A percentile compares a stretch with the other conserved stretches of the same genome.
These are phyloP conservation scores for Motacilla tschutschensis DNA, from an alignment of 2,113 vertebrate species.

Conservation along the genomic window DNA sequence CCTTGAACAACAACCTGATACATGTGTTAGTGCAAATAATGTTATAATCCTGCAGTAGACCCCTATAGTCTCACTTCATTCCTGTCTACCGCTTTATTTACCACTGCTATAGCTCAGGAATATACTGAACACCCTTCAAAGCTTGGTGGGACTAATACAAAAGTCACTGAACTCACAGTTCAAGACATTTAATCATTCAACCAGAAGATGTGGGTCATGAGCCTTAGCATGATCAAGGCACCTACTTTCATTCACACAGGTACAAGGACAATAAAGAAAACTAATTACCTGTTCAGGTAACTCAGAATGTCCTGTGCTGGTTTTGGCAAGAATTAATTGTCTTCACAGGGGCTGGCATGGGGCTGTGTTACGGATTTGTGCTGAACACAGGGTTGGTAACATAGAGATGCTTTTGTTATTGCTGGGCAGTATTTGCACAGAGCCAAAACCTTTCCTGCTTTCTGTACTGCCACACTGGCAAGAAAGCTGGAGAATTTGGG, in stretches of 20 bases:
- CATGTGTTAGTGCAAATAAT: neutral
- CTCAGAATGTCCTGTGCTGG: neutral
- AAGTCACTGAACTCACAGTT: neutral
- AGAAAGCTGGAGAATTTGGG: neutral
- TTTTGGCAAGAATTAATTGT: neutral
- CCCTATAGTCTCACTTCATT: neutral
- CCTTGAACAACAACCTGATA: neutral
- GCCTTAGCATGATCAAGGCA: neutral
- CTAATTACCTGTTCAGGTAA: neutral
- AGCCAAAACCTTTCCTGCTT: neutral
- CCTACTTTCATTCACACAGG: neutral
- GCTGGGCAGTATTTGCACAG: neutral
- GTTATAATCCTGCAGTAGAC: neutral
- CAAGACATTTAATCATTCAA: neutral
- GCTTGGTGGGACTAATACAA: neutral
- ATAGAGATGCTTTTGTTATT: neutral
- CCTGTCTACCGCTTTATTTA: neutral
- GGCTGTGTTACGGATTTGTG: neutral
- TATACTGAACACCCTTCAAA: neutral
- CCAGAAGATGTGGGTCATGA: neutral
- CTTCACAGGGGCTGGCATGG: neutral
- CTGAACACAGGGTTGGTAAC: neutral
- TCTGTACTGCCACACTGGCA: accelerated
- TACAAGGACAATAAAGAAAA: neutral
- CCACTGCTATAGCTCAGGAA: neutral